phyloP scores from a whole-genome alignment of 2,888 invertebrate genomes.

The Napeogenes sylphis region DNA sequence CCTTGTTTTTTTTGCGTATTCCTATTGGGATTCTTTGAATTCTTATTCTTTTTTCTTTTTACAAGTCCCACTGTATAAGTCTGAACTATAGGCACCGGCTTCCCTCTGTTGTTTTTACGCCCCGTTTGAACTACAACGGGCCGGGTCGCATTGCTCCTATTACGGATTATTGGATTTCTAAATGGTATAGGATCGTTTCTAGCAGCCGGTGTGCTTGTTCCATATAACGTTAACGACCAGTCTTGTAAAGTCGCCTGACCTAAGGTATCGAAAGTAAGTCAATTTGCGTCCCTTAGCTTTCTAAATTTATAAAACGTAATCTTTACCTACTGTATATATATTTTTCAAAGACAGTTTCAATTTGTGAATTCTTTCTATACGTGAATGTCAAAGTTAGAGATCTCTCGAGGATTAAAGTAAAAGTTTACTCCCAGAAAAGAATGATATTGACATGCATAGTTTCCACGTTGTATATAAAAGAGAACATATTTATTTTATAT shows the following conservation, averaged over 20 bases:
- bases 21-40: slow-evolving; percentile 72
- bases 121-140: slow-evolving; percentile 67
- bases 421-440: slow-evolving; percentile 15
- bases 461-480: neutral
- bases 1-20: slow-evolving; percentile 75
- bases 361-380: slow-evolving; percentile 25
- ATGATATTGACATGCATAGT: neutral
- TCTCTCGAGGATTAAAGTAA: slow-evolving; percentile 21
- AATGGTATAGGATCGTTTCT: slow-evolving; percentile 80
- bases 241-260: slow-evolving; percentile 93
- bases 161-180: slow-evolving; percentile 65
- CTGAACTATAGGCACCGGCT: slow-evolving; percentile 58
- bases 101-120: slow-evolving; percentile 64
- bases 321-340: slow-evolving; percentile 14
- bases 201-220: slow-evolving; percentile 83
- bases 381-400: slow-evolving; percentile 31
- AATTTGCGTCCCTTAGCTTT: slow-evolving; percentile 26
- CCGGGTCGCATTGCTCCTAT: slow-evolving; percentile 63
- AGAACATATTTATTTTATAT: neutral
- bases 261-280: slow-evolving; percentile 62
- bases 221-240: slow-evolving; percentile 96
- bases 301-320: slow-evolving; percentile 12
- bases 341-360: slow-evolving; percentile 12
- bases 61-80: slow-evolving; percentile 69
- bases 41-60: slow-evolving; percentile 77